A percentile compares a stretch with the other conserved stretches of the same genome.
Conservation (phyloP, 2,113 vertebrate genomes). For the Callocephalon fimbriatum region DNA sequence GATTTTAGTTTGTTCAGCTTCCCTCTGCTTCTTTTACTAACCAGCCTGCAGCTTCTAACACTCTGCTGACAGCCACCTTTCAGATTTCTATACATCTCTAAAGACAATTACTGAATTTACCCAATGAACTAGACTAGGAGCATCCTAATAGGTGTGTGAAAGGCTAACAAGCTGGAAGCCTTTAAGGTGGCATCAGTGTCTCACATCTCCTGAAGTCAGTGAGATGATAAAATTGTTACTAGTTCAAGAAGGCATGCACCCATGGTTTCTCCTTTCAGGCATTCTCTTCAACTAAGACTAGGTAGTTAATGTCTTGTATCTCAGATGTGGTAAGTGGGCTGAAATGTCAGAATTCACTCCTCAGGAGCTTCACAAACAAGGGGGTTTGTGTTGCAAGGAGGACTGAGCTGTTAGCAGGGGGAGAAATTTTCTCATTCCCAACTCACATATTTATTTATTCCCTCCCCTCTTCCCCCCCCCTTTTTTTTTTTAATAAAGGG, state of each 20-base stretch:
- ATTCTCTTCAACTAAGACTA: constrained; percentile 14
- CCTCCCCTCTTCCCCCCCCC: no score
- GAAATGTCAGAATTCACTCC: constrained; percentile 41
- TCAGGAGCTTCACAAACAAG: neutral
- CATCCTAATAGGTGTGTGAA: constrained; percentile 52
- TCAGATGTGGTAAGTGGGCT: neutral
- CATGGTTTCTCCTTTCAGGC: constrained; percentile 10
- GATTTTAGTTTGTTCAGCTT: neutral
- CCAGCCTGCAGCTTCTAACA: neutral
- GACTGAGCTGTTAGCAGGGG: neutral
- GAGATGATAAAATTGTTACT: constrained; percentile 43
- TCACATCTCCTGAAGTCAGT: constrained; percentile 35
- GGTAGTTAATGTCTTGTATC: constrained; percentile 20
- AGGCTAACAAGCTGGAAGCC: constrained; percentile 64
- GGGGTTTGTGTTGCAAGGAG: neutral
- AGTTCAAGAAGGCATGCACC: constrained; percentile 13
- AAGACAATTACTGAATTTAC: constrained; percentile 62
- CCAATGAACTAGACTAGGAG: constrained; percentile 18
- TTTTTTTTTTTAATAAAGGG: neutral
- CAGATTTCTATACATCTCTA: constrained; percentile 29
- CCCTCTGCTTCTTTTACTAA: neutral
- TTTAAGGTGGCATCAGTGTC: constrained; percentile 44
- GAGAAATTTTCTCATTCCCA: neutral
- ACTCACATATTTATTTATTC: neutral
- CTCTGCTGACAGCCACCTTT: constrained; percentile 26